Percentiles rank a stretch among this genome's conserved stretches.
Evolutionary conservation across 2,888 invertebrate genomes (phyloP).

Genomic region (Lysandra coridon): DNA sequence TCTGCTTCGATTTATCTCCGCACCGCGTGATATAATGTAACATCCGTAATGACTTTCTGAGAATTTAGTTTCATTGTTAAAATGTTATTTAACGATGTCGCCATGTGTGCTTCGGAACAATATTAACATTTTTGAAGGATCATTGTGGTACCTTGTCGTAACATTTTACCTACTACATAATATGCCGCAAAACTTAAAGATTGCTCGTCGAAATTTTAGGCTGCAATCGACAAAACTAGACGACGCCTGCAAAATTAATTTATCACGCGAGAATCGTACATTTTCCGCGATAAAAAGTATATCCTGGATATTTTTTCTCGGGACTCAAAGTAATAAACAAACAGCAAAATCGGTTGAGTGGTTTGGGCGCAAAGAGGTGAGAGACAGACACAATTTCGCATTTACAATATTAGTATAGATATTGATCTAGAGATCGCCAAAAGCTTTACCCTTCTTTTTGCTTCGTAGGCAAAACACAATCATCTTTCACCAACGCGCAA

Average conservation of each 20-base stretch:
- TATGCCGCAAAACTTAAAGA: no score
- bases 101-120: neutral
- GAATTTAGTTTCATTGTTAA: neutral
- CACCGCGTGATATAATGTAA: conserved; percentile 3
- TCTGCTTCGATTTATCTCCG: neutral
- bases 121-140: neutral
- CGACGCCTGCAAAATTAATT: neutral
- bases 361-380: neutral
- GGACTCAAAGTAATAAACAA: no score
- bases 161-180: no score
- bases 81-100: neutral
- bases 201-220: no score
- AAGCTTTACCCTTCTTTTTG: neutral
- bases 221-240: no score
- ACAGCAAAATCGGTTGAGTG: neutral
- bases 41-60: neutral
- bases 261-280: neutral
- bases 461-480: neutral
- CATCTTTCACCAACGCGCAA: conserved; percentile 7
- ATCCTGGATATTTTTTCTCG: neutral
- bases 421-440: neutral
- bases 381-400: neutral
- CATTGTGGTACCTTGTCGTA: neutral
- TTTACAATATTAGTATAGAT: neutral
- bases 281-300: neutral